These are phyloP conservation scores for Callipepla squamata DNA, from an alignment of 2,113 vertebrate species.

Conservation along the genomic window DNA sequence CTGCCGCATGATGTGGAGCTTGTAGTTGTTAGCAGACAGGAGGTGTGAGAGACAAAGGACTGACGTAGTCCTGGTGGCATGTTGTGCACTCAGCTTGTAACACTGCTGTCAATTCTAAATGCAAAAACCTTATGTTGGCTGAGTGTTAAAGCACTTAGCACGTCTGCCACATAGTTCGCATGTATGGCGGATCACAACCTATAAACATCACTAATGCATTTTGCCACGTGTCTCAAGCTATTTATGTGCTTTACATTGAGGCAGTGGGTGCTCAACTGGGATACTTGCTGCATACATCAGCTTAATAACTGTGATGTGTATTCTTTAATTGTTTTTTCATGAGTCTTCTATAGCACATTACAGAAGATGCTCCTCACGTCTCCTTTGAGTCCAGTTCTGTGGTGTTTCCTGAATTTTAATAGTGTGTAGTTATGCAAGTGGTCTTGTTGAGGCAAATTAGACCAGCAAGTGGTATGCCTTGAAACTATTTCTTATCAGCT, in stretches of 20 bases:
- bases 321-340: background rate
- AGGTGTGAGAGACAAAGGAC: background rate
- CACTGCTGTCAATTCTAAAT: background rate
- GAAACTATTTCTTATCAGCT: background rate
- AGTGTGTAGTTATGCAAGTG: background rate
- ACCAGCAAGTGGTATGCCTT: background rate
- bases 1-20: accelerated
- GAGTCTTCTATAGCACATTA: background rate
- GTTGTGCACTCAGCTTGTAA: background rate
- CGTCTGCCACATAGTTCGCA: accelerated
- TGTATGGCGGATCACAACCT: background rate
- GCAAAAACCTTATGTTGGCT: background rate
- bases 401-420: background rate
- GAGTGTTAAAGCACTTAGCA: background rate
- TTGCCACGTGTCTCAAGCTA: accelerated
- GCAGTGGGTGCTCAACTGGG: background rate
- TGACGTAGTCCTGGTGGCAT: background rate
- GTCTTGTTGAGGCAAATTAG: background rate
- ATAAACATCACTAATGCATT: background rate
- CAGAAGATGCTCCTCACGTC: background rate
- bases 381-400: background rate
- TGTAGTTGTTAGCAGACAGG: background rate
- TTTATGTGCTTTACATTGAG: background rate
- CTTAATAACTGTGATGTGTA: background rate
- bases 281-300: background rate